These are phyloP conservation scores for Platypus cylindrus DNA, from an alignment of 2,888 invertebrate genomes.

Conservation along the genomic window DNA sequence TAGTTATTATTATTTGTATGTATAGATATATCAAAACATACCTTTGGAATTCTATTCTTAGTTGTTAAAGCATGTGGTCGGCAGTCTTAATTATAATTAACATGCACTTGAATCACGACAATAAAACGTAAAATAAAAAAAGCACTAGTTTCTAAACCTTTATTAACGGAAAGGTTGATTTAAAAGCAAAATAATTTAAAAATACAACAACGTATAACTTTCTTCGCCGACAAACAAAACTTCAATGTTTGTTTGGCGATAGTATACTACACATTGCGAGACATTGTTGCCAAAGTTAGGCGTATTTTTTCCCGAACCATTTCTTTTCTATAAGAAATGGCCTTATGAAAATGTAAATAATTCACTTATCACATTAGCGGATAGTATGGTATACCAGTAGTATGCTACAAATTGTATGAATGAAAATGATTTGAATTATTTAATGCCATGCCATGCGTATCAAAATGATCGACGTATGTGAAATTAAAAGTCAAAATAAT, in stretches of 20 bases:
- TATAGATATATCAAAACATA: constrained; percentile 12
- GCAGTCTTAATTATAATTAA: constrained; percentile 8
- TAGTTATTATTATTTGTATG: no score
- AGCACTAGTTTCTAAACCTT: constrained; percentile 16
- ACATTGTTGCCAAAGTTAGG: constrained; percentile 12
- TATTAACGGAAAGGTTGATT: constrained; percentile 9
- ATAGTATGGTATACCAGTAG: constrained; percentile 3
- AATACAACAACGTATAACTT: constrained; percentile 23
- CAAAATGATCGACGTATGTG: constrained; percentile 9
- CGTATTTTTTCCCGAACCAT: constrained; percentile 7
- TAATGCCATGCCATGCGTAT: constrained; percentile 12
- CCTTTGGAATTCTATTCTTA: constrained; percentile 9
- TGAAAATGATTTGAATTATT: constrained; percentile 10
- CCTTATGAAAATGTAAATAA: constrained; percentile 2
- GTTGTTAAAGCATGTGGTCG: constrained; percentile 15
- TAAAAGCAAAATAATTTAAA: constrained; percentile 6
- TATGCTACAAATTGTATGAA: constrained; percentile 6
- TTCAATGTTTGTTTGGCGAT: constrained; percentile 26
- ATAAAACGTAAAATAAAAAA: constrained; percentile 18
- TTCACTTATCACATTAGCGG: constrained; percentile 3
- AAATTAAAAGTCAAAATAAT: constrained; percentile 6
- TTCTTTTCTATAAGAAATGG: constrained; percentile 1
- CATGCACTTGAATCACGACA: constrained; percentile 11
- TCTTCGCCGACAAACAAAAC: constrained; percentile 23
- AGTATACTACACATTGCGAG: constrained; percentile 18